phyloP scores from a whole-genome alignment of 2,888 invertebrate genomes.

The Dynastes maya region DNA sequence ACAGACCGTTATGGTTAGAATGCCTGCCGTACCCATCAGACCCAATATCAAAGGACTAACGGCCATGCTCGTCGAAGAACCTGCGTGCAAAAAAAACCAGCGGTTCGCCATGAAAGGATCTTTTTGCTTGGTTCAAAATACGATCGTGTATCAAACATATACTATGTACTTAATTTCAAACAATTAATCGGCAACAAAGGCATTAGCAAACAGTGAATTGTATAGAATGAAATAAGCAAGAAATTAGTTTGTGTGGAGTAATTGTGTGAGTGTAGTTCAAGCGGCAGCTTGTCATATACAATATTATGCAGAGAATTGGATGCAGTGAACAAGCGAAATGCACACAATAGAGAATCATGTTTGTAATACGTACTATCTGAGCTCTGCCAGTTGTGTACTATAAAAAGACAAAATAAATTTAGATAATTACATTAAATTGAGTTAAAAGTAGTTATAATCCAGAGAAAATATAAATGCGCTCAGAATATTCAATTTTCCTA shows the following conservation, averaged over 20 bases:
- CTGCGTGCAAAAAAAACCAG: constrained; percentile 69
- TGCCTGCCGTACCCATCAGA: constrained; percentile 83
- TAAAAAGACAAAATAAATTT: constrained; percentile 34
- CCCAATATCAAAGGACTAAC: constrained; percentile 85
- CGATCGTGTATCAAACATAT: too few species aligned
- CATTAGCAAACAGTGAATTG: constrained; percentile 22
- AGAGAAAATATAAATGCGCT: not conserved
- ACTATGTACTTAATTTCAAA: not conserved
- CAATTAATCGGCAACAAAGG: constrained; percentile 6
- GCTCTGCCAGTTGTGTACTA: constrained; percentile 52
- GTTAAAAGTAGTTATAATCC: too few species aligned
- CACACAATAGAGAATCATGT: constrained; percentile 22
- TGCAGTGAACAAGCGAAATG: constrained; percentile 26
- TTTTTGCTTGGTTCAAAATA: not conserved
- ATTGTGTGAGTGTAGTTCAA: not conserved
- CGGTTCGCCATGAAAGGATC: constrained; percentile 36
- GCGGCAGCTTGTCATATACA: not conserved
- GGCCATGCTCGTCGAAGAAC: constrained; percentile 76
- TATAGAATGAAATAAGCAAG: not conserved
- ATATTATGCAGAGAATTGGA: constrained; percentile 19
- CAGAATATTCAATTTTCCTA: not conserved
- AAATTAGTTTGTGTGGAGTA: too few species aligned
- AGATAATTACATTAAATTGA: not conserved
- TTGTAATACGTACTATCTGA: constrained; percentile 50
- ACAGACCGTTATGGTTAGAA: constrained; percentile 84